These are phyloP conservation scores for Varanus salvator DNA, from an alignment of 2,113 vertebrate genomes.

Conservation along the genomic window DNA sequence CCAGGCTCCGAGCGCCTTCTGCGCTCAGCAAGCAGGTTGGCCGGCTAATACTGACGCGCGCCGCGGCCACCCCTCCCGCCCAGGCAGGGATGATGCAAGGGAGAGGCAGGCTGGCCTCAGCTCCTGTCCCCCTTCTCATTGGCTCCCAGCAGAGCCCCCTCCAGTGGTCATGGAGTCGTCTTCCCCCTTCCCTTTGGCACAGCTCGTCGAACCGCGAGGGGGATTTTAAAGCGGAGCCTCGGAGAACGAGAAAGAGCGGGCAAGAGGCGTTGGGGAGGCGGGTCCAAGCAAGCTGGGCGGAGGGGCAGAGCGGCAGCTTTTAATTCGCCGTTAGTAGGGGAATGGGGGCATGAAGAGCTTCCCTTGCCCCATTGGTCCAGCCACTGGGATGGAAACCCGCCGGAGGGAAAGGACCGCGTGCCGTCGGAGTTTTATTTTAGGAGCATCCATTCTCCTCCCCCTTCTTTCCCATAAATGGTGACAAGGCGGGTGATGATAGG, in stretches of 20 bases:
- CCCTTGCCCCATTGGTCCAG: background rate
- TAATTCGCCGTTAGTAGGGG: background rate
- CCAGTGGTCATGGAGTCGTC: background rate
- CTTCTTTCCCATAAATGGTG: background rate
- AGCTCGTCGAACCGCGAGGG: background rate
- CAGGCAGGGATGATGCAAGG: conserved; percentile 15
- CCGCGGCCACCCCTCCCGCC: background rate
- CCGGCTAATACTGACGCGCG: background rate
- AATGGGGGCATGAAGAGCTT: background rate
- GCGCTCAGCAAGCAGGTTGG: background rate
- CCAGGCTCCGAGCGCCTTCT: background rate
- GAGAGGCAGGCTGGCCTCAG: background rate
- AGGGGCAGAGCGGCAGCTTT: background rate
- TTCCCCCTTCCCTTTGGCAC: background rate
- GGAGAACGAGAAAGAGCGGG: background rate
- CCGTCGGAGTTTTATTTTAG: background rate
- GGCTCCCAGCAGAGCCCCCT: background rate
- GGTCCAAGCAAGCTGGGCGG: background rate
- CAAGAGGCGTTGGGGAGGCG: background rate
- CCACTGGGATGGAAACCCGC: background rate
- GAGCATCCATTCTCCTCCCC: background rate
- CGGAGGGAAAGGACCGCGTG: too few species aligned
- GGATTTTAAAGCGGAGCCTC: background rate
- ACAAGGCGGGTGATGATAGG: background rate
- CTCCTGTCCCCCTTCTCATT: background rate